Evolutionary conservation across 1,140 invertebrate genomes (phyloP), one percentile per base, ranked within the genome.

Genomic region (Penaeus vannamei): DNA sequence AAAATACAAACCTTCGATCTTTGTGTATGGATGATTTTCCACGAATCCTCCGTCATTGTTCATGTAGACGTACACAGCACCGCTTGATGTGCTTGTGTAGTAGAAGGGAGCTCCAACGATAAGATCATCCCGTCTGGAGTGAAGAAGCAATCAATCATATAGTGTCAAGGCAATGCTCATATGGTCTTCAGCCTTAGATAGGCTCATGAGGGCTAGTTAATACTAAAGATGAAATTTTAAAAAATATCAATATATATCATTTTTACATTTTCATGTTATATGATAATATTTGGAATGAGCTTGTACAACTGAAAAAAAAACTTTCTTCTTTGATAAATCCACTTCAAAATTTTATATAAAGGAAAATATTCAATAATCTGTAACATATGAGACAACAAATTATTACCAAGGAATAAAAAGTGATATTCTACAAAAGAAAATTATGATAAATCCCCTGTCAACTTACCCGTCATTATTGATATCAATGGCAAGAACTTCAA

Each of bases 81-180:
- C 98, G 62, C 97, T 98, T 72, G 95, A 66, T 17, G 94, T 94
- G 92, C 80, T 79, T 7, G 82, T 86, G 87, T 98, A 98, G 92
- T 97, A 98, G 93, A 98, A 98, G 23, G 98, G 98, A 20, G 98
- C 97, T 32, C 97, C 96, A 1, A 98, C 96, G 76, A 98, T 94
- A 17, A 99, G 93, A 94, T 99, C 98, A 32, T 96, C 95, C 90
- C 95, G 93, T 61, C 97, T 97, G 92, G 29, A 66, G 69, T 22
- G 0, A 81, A 32, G 29, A 22, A 72, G 14, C 53, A 53, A 1
- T 17, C 53, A 53, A 53, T 53, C 14, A 53, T 53, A 53, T 53
- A 53, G 36, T 53, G 53, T 53, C 36, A 42, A 36, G 1, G 36
- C 36, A 36, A 42, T 42, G 8, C 36, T 42, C 36, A 42, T 46